phyloP scores from a whole-genome alignment of 2,113 vertebrate genomes.

The Herpailurus yagouaroundi region DNA sequence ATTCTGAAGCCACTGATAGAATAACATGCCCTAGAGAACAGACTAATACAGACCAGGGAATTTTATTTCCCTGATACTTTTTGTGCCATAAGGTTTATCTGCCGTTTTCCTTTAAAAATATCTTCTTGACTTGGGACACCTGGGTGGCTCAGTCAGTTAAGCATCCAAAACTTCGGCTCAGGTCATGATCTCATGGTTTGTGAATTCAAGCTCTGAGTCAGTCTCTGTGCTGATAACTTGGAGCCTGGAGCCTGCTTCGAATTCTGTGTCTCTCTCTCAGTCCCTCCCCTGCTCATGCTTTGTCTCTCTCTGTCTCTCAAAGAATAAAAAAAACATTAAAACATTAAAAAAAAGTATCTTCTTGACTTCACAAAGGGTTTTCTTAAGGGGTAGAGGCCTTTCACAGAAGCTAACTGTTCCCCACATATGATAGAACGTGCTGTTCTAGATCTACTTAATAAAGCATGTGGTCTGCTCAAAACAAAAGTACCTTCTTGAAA shows the following conservation, averaged over 20 bases:
- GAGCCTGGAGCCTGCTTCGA: too few species aligned
- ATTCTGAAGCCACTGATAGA: neutral
- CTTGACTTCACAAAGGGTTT: slow-evolving; percentile 57
- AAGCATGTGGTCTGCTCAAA: slow-evolving; percentile 88
- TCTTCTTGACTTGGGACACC: neutral
- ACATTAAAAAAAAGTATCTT: neutral
- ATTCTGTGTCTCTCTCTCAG: too few species aligned
- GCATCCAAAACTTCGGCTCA: too few species aligned
- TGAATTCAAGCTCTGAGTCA: too few species aligned
- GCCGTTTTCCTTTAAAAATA: neutral
- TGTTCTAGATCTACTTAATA: slow-evolving; percentile 85
- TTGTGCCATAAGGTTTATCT: neutral
- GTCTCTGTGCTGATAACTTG: too few species aligned
- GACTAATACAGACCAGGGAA: neutral
- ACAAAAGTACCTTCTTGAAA: neutral
- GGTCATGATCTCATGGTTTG: too few species aligned
- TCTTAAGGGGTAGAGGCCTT: slow-evolving; percentile 78
- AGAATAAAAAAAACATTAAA: too few species aligned
- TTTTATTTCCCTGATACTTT: neutral
- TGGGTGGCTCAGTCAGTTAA: too few species aligned
- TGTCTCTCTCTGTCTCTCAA: too few species aligned
- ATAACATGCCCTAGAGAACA: neutral
- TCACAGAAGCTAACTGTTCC: slow-evolving; percentile 76
- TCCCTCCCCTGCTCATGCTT: too few species aligned
- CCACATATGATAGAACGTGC: slow-evolving; percentile 83